Conservation (phyloP, 1,140 invertebrate species). For the Brachystomella parvula region DNA sequence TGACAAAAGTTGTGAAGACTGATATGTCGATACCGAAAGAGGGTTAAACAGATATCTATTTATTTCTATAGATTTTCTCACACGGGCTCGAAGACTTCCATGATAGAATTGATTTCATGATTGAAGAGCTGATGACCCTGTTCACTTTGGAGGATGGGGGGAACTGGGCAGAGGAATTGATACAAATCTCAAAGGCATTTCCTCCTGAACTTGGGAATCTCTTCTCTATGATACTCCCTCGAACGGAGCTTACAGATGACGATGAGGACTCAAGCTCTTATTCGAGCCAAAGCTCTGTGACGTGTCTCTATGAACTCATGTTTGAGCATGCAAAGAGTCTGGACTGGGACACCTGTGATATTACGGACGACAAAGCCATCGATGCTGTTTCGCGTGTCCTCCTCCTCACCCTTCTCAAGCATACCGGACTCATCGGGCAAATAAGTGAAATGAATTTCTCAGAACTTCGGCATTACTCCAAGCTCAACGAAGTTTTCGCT, state of each 20-base stretch:
- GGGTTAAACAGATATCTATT: too few species aligned
- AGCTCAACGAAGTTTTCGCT: constrained; percentile 35
- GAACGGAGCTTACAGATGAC: too few species aligned
- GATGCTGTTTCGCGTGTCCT: constrained; percentile 49
- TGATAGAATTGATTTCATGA: neutral
- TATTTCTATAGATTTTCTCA: neutral
- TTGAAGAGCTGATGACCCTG: constrained; percentile 16
- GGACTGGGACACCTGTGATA: constrained; percentile 49
- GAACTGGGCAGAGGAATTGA: constrained; percentile 25
- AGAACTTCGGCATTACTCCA: constrained; percentile 27
- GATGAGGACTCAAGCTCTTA: neutral
- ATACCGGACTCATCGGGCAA: constrained; percentile 44
- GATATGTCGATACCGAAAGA: too few species aligned
- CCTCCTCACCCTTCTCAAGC: constrained; percentile 50
- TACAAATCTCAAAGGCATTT: neutral
- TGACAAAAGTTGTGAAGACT: too few species aligned
- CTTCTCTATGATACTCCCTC: constrained; percentile 27
- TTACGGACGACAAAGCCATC: constrained; percentile 46
- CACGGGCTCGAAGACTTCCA: constrained; percentile 8
- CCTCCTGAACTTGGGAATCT: constrained; percentile 12
- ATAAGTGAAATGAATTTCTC: constrained; percentile 30
- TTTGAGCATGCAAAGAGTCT: constrained; percentile 41
- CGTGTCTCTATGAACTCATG: constrained; percentile 33
- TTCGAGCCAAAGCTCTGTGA: neutral
- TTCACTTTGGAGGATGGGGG: constrained; percentile 19